Evolutionary conservation across 1,140 invertebrate species (phyloP).

Genomic region (Cydia strobilella): DNA sequence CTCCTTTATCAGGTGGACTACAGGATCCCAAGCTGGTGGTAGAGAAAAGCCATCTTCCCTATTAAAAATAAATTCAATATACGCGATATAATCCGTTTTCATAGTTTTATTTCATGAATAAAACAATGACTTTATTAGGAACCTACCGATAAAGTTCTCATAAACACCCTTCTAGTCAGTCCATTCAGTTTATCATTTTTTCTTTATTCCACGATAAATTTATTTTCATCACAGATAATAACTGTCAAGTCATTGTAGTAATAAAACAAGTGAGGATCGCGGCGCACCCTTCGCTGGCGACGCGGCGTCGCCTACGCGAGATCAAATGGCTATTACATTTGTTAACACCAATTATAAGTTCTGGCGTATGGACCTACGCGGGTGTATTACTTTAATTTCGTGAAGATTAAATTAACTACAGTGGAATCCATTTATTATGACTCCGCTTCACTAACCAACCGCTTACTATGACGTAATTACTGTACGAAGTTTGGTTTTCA

Average conservation of each 20-base stretch:
- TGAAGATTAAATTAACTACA: background rate
- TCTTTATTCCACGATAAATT: constrained; percentile 62
- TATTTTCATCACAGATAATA: constrained; percentile 75
- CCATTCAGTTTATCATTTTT: constrained; percentile 61
- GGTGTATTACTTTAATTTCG: background rate
- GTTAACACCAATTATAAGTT: constrained; percentile 2
- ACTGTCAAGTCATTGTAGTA: constrained; percentile 70
- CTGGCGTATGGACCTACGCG: background rate
- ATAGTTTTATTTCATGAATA: too few species aligned
- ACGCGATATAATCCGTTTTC: too few species aligned
- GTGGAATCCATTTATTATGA: too few species aligned
- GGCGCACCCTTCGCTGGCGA: constrained; percentile 45
- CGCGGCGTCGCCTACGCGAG: constrained; percentile 30
- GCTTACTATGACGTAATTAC: too few species aligned
- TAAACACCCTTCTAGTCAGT: constrained; percentile 37
- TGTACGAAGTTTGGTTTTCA: too few species aligned
- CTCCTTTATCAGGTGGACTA: too few species aligned
- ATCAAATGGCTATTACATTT: constrained; percentile 3
- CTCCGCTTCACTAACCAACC: too few species aligned
- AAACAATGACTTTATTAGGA: too few species aligned
- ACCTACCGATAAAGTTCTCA: background rate
- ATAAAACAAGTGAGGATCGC: constrained; percentile 55
- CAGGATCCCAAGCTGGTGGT: too few species aligned
- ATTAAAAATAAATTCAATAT: too few species aligned
- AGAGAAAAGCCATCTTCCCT: too few species aligned